Evolutionary conservation across 2,888 invertebrate genomes (phyloP), one percentile per base, ranked within the genome.

Genomic region (Steinernema scapterisci): DNA sequence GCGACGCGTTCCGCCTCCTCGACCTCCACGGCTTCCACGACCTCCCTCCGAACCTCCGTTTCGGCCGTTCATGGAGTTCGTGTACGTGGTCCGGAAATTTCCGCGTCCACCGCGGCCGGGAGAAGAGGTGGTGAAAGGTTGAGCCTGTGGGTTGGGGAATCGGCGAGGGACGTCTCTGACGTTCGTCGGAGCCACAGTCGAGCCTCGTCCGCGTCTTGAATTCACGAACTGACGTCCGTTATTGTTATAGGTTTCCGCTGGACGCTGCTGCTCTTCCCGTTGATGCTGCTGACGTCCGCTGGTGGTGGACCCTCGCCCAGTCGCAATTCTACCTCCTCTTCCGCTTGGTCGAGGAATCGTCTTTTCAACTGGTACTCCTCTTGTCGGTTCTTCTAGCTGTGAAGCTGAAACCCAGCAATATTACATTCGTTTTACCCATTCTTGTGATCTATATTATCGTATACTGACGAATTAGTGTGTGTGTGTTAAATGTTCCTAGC

Each of bases 91-190:
- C 13, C 48, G 48, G 48, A 19, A n/a, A 5, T 19, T 19, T 3
- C 38, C 38, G 9, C 23, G 23, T 19, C 52, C 23, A 31, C 63
- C 31, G 63, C 63, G 27, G 13, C 63, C 31, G n/a, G 27, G 63
- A 1, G 3, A 3, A 23, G 63, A 27, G 38, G 63, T 31, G 16
- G 27, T 9, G 63, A 63, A 63, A 6, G 63, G 25, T 27, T 25
- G 63, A 11, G 63, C 63, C 7, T 63, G 21, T 1, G 63, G 5
- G 63, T 63, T 63, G 13, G 63, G 63, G 63, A 63, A 63, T n/a
- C 31, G 9, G 11, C 19, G 23, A 11, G 16, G 31, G 27, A 16
- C 25, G 7, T 63, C 63, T 7, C 63, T 25, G 16, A 13, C 11
- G 31, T 48, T 48, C 19, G 48, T 16, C 13, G 48, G 48, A 48